Evolutionary conservation across 2,113 vertebrate species (phyloP), one percentile per base, ranked within the genome.

Genomic region (Callionymus lyra): DNA sequence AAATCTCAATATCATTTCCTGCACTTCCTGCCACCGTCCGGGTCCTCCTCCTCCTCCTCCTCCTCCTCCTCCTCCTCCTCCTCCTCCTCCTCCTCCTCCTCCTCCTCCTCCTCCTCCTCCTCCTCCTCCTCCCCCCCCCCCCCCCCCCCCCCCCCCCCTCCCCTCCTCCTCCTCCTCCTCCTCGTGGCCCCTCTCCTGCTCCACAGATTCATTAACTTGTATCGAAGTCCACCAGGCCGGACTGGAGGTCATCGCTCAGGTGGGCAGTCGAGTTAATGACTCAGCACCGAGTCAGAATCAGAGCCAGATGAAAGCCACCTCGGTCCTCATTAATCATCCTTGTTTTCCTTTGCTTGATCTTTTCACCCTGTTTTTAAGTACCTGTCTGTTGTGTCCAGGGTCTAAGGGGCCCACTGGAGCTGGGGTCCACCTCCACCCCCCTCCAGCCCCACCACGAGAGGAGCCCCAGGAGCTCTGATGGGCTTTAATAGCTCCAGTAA

Each of bases 301-400:
- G 79, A 70, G 36, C 77, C 79, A 87, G 84, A 88, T 87, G 84
- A 88, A 88, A 87, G 84, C 77, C 62, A 79, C 77, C 76, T 79
- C 74, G 61, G 80, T 84, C 84, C 74, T 68, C 85, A 88, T 89
- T 86, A 86, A 88, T 89, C 87, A 83, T 82, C 72, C 70, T 84
- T 88, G 83, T 87, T 87, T 88, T 85, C 84, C 80, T 86, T 84
- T 61, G 57, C 63, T 61, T 84, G 84, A 85, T 87, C 87, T 85
- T 76, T 85, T 83, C 81, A 85, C 86, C 84, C 82, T 65, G 76
- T 70, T 84, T 81, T 85, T 83, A 84, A 86, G 84, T 86, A 88
- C 85, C 84, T 84, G 85, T 85, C 85, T 77, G 62, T 80, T 77
- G 70, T 68, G 65, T 84, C 83, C 69, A 15, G 77, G 70, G 84